Percentiles rank a stretch among this genome's conserved stretches.
Evolutionary conservation across 1,140 invertebrate genomes (phyloP).

Genomic region (Bactericera cockerelli): DNA sequence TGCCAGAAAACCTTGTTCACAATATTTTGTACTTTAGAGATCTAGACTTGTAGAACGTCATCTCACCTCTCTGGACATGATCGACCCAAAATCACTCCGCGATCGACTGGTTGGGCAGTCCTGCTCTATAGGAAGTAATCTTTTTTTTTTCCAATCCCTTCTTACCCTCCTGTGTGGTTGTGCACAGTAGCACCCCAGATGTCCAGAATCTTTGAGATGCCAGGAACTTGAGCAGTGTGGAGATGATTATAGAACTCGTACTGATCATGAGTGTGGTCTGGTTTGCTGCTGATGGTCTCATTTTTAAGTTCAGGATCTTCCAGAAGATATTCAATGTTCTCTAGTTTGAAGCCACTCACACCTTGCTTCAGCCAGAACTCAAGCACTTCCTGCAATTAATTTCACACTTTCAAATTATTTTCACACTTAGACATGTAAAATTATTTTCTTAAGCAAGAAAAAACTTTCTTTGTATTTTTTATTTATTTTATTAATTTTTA

Average conservation of each 20-base stretch:
- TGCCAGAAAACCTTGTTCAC: too few species aligned
- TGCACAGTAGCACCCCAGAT: slow-evolving; percentile 24
- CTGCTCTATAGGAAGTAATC: too few species aligned
- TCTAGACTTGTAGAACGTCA: too few species aligned
- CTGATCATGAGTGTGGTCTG: not conserved
- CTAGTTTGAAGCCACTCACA: slow-evolving; percentile 34
- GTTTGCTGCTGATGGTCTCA: not conserved
- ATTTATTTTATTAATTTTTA: too few species aligned
- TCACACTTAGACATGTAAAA: not conserved
- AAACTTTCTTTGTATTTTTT: too few species aligned
- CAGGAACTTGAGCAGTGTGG: slow-evolving; percentile 15
- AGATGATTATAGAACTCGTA: slow-evolving; percentile 7
- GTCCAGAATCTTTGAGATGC: slow-evolving; percentile 17
- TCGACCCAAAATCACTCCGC: too few species aligned
- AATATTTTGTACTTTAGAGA: too few species aligned
- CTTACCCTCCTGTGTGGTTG: slow-evolving; percentile 16
- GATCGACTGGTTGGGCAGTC: too few species aligned
- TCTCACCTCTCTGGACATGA: too few species aligned
- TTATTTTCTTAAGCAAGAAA: not conserved
- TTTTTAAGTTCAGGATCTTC: slow-evolving; percentile 24
- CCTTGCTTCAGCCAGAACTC: slow-evolving; percentile 33
- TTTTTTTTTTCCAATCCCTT: too few species aligned
- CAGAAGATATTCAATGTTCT: slow-evolving; percentile 27
- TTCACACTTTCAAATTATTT: too few species aligned
- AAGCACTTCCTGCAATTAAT: slow-evolving; percentile 31